These are phyloP conservation scores for Carollia perspicillata DNA, from an alignment of 2,113 vertebrate species.

Conservation along the genomic window DNA sequence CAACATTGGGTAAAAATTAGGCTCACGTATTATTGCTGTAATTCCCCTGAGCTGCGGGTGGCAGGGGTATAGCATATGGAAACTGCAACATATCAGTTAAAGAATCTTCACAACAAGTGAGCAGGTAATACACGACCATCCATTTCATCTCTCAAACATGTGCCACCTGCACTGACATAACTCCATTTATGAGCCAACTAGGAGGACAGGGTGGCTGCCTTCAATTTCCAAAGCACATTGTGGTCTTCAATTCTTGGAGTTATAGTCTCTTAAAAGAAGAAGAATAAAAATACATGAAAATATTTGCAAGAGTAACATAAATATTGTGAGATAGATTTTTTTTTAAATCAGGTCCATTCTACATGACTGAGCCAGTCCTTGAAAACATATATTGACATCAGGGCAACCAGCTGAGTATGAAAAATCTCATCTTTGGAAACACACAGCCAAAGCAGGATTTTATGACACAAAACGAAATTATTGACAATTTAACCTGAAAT, in stretches of 20 bases:
- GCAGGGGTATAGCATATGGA: background rate
- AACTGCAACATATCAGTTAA: background rate
- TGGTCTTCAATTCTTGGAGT: conserved; percentile 1
- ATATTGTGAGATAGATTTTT: background rate
- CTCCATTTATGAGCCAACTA: background rate
- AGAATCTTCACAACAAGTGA: background rate
- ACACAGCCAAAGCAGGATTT: background rate
- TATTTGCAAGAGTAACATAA: background rate
- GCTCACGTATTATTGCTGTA: background rate
- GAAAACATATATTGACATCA: background rate
- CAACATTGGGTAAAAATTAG: background rate
- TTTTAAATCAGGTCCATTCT: background rate
- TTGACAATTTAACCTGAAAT: background rate
- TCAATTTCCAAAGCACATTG: background rate
- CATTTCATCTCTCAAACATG: background rate
- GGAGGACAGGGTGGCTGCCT: background rate
- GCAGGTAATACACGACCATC: background rate
- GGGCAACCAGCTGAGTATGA: background rate
- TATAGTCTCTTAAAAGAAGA: background rate
- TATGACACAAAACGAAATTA: background rate
- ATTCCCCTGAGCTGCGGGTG: background rate
- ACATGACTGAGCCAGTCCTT: background rate
- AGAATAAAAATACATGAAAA: background rate
- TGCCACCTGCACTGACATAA: background rate
- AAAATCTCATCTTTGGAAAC: background rate